These are phyloP conservation scores for Aix galericulata DNA, from an alignment of 2,113 vertebrate species.

Conservation along the genomic window DNA sequence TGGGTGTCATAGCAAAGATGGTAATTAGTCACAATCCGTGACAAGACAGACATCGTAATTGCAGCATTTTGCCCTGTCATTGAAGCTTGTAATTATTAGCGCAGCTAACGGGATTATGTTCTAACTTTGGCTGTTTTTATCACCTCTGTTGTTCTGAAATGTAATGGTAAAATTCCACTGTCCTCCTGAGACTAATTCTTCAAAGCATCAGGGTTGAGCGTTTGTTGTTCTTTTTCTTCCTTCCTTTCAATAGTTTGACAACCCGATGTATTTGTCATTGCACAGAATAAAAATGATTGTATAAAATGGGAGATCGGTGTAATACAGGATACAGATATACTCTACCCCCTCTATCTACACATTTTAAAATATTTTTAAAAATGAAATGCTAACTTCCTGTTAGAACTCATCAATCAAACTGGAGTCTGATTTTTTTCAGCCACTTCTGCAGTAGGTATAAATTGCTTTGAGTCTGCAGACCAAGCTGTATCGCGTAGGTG, in stretches of 20 bases:
- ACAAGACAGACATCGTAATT: slow-evolving; percentile 84
- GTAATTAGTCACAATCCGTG: slow-evolving; percentile 84
- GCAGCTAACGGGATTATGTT: slow-evolving; percentile 72
- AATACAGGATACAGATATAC: neutral
- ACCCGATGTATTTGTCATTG: neutral
- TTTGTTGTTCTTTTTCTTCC: neutral
- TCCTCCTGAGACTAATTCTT: slow-evolving; percentile 37
- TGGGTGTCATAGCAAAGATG: slow-evolving; percentile 63
- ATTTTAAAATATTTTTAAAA: neutral
- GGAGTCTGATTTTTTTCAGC: neutral
- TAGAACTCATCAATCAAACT: slow-evolving; percentile 26
- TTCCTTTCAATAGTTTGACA: neutral
- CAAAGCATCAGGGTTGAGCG: slow-evolving; percentile 2
- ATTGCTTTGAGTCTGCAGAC: slow-evolving; percentile 7
- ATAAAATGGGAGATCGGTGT: neutral
- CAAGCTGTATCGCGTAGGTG: neutral
- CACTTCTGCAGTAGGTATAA: neutral
- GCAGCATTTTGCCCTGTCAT: slow-evolving; percentile 80
- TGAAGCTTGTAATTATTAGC: slow-evolving; percentile 87
- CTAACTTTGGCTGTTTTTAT: slow-evolving; percentile 71
- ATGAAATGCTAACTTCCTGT: neutral
- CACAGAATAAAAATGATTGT: neutral
- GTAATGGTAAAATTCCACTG: slow-evolving; percentile 66
- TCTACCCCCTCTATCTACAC: neutral
- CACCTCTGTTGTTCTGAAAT: slow-evolving; percentile 70